Percentiles rank a stretch among this genome's conserved stretches.
phyloP scores from a whole-genome alignment of 2,113 vertebrate genomes.

The Eubucco bourcierii region DNA sequence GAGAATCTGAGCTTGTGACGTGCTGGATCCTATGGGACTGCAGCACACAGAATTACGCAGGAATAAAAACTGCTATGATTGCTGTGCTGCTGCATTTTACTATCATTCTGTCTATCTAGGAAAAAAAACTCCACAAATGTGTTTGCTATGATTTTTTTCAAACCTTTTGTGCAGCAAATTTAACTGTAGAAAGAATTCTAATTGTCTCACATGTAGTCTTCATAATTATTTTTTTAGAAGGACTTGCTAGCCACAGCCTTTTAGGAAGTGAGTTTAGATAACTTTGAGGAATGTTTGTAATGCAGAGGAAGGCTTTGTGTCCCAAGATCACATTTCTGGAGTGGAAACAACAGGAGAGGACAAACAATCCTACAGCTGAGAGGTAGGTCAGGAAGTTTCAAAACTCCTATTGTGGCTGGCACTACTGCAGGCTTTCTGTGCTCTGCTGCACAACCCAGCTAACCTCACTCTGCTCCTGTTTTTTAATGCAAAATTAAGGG shows the following conservation, averaged over 20 bases:
- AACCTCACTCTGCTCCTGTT: not conserved
- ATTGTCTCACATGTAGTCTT: not conserved
- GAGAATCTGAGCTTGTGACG: constrained; percentile 7
- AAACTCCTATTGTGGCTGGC: not conserved
- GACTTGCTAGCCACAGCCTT: not conserved
- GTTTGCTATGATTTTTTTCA: not conserved
- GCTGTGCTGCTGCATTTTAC: not conserved
- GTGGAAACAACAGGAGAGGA: not conserved
- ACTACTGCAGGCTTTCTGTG: not conserved
- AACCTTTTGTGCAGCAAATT: not conserved
- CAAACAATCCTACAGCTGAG: not conserved
- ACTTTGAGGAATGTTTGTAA: not conserved
- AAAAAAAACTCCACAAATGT: not conserved
- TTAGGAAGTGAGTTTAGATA: not conserved
- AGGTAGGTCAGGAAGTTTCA: not conserved
- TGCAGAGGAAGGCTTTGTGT: not conserved
- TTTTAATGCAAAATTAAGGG: not conserved
- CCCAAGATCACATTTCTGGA: not conserved
- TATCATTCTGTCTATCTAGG: not conserved
- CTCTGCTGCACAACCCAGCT: not conserved
- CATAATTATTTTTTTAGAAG: not conserved
- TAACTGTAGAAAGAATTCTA: not conserved
- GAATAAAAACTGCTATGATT: not conserved
- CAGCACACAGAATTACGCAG: not conserved
- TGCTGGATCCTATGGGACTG: not conserved